Base-by-base conservation (phyloP, 2,113 vertebrate species). In the Dasyprocta punctata region DNA sequence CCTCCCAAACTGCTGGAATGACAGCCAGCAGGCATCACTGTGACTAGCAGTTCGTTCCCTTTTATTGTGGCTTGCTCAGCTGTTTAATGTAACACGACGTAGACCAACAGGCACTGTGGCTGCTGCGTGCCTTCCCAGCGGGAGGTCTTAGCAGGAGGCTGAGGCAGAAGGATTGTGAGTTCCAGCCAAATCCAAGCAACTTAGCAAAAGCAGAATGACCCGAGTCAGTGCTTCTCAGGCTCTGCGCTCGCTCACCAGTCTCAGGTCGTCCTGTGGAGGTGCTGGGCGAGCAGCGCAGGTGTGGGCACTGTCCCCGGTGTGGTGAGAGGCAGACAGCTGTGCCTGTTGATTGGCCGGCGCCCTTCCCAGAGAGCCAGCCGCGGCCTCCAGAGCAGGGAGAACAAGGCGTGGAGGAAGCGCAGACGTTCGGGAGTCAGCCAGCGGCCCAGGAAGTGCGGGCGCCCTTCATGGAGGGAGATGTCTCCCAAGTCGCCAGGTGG, bases 241-340 rank as follows among this genome's bases (percentile, higher is more conserved):
- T 1, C 5, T 4, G 20, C 13, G 3, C 49, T 71, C 22, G 1
- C 14, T 14, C 4, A 9, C 33, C 33, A 12, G 20, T 2, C 86
- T 61, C 5, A 10, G 30, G 11, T 49, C 2, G 7, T 47, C 24
- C 0, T 38, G 20, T 54, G 22, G 10, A 24, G 28, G 30, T 28
- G 17, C 13, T 58, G 2, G 7, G 9, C 65, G 2, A 41, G 3
- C 14, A 36, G 12, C n/a, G 8, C 1, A 22, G 33, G 36, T 30
- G 14, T 3, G 3, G 2, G 41, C 5, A 2, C 41, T 5, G 14
- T 26, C 8, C 20, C 44, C 1, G 11, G 26, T 17, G 9, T 65
- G 12, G 4, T 14, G 4, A 10, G 0, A 41, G 30, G 81, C 41
- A 61, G 63, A 61, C n/a, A 82, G 28, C 36, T n/a, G 19, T 52